Conservation (phyloP, 2,888 invertebrate species). For the Phytoseiulus persimilis region DNA sequence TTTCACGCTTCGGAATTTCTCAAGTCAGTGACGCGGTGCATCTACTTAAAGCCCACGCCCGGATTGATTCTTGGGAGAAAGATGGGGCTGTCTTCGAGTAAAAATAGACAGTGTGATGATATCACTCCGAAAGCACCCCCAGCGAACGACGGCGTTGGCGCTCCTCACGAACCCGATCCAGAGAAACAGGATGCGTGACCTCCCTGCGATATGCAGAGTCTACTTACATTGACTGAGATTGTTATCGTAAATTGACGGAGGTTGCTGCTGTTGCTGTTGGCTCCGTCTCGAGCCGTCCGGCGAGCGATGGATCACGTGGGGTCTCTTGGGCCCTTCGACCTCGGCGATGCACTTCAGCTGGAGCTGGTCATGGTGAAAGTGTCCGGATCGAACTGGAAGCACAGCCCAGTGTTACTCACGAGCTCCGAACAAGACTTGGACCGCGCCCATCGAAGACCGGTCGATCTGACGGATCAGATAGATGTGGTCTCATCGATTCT, state of each 20-base stretch:
- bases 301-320: constrained; percentile 1
- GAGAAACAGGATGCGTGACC: background rate
- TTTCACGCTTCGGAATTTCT: background rate
- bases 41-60: no score
- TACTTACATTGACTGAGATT: background rate
- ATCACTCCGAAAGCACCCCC: no score
- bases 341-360: constrained; percentile 32
- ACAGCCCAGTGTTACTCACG: background rate
- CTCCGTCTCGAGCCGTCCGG: background rate
- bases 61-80: no score
- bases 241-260: background rate
- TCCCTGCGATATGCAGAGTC: background rate
- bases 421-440: no score
- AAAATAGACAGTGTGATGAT: no score
- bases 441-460: no score
- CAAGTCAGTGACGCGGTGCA: background rate
- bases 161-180: background rate
- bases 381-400: constrained; percentile 7
- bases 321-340: constrained; percentile 24
- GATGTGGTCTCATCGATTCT: no score
- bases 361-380: constrained; percentile 25
- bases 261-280: background rate
- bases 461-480: no score
- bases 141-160: no score
- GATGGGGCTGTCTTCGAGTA: no score